Evolutionary conservation across 2,797 vertebrate genomes (phyloP), one percentile per base, ranked within the genome.

Genomic region (Hephaestus fuliginosus): DNA sequence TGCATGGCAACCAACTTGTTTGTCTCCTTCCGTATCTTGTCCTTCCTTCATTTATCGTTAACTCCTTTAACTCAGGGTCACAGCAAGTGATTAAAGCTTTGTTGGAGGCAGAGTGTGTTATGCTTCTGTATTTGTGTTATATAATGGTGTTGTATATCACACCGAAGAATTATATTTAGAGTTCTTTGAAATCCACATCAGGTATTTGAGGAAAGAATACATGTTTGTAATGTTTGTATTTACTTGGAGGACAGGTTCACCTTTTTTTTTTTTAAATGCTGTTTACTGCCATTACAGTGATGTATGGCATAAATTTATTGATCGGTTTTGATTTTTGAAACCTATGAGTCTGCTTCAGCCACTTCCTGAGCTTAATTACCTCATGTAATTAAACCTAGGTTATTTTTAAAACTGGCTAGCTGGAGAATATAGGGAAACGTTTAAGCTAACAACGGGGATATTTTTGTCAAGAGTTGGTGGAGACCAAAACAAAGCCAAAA

Each of bases 1-100:
- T 92, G 91, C 92, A 92, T 89, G 91, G 89, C 86, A 92, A 94
- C 91, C 84, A 74, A 75, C 79, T 83, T 89, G 88, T 91, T 88
- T 91, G 75, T 90, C 82, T 91, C 71, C 46, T 44, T 74, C 70
- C 12, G 7, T 63, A 22, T 82, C 28, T 18, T 53, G 61, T 88
- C 70, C 46, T 72, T 68, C 33, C 66, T 79, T 77, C 70, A 64
- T 74, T 81, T 77, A 53, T 81, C 76, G 81, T 81, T 48, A 75
- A 70, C 74, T 85, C 76, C 76, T 83, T 81, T 48, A 75, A 70
- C 74, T 85, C 76, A 68, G 49, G 81, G 64, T 82, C 53, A 55
- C 20, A 57, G 55, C 30, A 5, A 72, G 62, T 4, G 25, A 74
- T 79, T 72, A 55, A 46, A 58, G 28, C 53, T 78, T 72, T 69